Conservation (phyloP, 2,797 vertebrate genomes). For the Salmo trutta region DNA sequence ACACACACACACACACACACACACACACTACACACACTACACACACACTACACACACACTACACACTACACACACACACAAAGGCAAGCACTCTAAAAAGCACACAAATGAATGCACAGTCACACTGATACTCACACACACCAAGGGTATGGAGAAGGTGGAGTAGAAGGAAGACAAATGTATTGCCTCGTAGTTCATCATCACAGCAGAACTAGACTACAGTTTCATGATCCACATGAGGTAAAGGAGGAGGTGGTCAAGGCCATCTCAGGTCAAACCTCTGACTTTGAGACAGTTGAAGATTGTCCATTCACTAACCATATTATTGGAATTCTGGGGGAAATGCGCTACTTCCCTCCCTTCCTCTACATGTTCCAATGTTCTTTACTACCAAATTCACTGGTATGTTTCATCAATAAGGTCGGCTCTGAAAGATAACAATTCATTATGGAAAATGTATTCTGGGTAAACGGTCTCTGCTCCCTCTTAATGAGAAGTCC, state of each 20-base stretch:
- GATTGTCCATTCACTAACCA: background rate
- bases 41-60: no score
- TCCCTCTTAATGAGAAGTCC: slow-evolving; percentile 30
- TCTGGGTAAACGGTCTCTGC: slow-evolving; percentile 27
- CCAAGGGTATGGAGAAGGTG: no score
- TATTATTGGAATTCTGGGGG: background rate
- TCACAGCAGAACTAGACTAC: background rate
- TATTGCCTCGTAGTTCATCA: no score
- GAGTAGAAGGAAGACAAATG: no score
- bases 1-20: slow-evolving; percentile 8
- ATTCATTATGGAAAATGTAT: slow-evolving; percentile 42
- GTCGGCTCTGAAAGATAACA: background rate
- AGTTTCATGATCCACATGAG: background rate
- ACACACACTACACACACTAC: background rate
- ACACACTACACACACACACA: slow-evolving; percentile 26
- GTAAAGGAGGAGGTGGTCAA: background rate
- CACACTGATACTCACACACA: no score
- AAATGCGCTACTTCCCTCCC: background rate
- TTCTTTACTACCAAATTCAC: background rate
- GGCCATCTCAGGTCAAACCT: slow-evolving; percentile 1
- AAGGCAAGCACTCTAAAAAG: slow-evolving; percentile 30
- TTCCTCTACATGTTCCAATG: background rate
- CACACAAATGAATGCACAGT: no score
- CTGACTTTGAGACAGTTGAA: background rate
- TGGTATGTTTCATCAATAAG: background rate